Evolutionary conservation across 2,113 vertebrate genomes (phyloP), one percentile per base, ranked within the genome.

Genomic region (Coracopsis vasa): DNA sequence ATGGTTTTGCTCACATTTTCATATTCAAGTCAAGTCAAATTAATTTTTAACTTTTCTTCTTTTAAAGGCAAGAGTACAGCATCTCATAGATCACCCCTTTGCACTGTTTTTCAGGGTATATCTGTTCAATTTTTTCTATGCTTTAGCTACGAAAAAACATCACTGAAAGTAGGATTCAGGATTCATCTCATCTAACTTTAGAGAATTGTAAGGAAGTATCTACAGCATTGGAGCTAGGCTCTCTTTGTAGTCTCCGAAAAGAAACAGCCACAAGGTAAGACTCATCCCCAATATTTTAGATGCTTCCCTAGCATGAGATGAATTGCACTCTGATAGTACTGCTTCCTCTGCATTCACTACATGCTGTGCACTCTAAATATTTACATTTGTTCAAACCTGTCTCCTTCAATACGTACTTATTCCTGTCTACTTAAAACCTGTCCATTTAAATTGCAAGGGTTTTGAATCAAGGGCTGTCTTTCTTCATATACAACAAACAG

Each of bases 21-120:
- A 72, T 67, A 91, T 74, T 85, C 42, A 94, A 94, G 94, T 84
- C 58, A 94, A 79, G 53, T 70, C 48, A 86, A 77, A 86, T 92
- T 85, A 84, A 74, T 87, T 84, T 81, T 80, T 41, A 75, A 61
- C 21, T 94, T 80, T 88, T 78, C 74, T 29, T 73, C 80, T 79
- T 93, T 93, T 66, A 90, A 80, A 88, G 48, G 53, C 71, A 90
- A 85, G n/a, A 74, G 50, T 20, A 71, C 80, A 74, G 18, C 66
- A 85, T 42, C 50, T 96, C 65, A 79, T 18, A 54, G 20, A 84
- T 77, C 42, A 81, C 17, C 39, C 13, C 37, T 58, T 58, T 10
- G 3, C 53, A 77, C 53, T 82, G 50, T 80, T 96, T 80, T 87
- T 88, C 80, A 83, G n/a, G 21, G 33, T 67, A 2, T 35, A 78